A percentile compares a stretch with the other conserved stretches of the same genome.
Conservation (phyloP, 2,888 invertebrate genomes). For the Temnothorax rugatulus region DNA sequence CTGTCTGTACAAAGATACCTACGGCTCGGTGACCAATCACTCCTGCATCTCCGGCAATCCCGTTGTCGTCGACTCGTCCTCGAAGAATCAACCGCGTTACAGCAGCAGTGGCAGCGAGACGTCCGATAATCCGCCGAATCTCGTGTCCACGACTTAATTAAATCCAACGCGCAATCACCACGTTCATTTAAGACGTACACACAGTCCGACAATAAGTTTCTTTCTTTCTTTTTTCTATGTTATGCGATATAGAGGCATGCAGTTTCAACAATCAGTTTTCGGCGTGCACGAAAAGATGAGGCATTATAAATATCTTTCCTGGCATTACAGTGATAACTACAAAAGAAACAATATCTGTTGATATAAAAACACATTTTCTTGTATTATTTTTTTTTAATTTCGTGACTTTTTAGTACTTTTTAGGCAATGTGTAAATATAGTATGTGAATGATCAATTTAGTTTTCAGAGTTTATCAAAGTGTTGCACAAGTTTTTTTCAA, state of each 20-base stretch:
- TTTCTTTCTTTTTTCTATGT: not conserved
- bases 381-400: not conserved
- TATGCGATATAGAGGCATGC: not conserved
- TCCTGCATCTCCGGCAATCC: conserved; percentile 70
- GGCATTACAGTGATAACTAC: not conserved
- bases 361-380: not conserved
- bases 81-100: conserved; percentile 67
- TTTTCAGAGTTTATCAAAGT: not conserved
- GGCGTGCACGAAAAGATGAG: too few relatives aligned
- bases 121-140: conserved; percentile 76
- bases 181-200: not conserved
- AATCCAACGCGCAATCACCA: not conserved
- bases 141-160: conserved; percentile 70
- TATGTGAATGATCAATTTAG: not conserved
- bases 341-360: not conserved
- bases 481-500: not conserved
- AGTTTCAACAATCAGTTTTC: conserved; percentile 3
- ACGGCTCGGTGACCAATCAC: conserved; percentile 68
- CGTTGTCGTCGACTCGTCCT: conserved; percentile 55
- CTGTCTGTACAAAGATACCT: conserved; percentile 79
- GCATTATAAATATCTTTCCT: not conserved
- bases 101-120: conserved; percentile 77
- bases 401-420: not conserved
- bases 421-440: not conserved
- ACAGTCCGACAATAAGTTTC: conserved; percentile 17